A percentile compares a stretch with the other conserved stretches of the same genome.
These are phyloP conservation scores for Adineta ricciae DNA, from an alignment of 2,888 invertebrate genomes.

Conservation along the genomic window DNA sequence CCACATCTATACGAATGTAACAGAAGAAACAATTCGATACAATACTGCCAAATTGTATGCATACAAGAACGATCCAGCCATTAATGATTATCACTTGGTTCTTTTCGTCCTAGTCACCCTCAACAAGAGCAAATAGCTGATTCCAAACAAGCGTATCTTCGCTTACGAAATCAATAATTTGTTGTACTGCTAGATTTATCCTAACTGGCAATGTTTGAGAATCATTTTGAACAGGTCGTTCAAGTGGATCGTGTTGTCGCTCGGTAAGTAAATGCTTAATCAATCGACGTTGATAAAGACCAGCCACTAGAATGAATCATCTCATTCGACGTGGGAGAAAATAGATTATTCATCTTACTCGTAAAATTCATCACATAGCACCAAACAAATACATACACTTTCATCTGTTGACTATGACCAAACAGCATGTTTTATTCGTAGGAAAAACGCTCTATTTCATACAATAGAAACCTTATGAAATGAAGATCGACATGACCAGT, in stretches of 20 bases:
- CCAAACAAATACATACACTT: no score
- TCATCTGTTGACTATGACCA: no score
- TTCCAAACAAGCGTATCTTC: neutral
- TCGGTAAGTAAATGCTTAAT: conserved; percentile 20
- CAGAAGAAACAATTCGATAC: no score
- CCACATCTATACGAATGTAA: conserved; percentile 3
- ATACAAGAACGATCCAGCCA: conserved; percentile 30
- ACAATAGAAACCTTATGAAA: no score
- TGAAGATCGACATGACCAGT: no score
- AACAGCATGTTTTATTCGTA: no score
- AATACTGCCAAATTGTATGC: no score
- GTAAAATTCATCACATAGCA: no score
- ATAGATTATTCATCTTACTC: no score
- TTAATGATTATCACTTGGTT: conserved; percentile 29
- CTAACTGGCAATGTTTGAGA: conserved; percentile 2
- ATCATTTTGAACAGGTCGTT: conserved; percentile 25
- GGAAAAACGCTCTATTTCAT: no score
- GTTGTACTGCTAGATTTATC: conserved; percentile 23
- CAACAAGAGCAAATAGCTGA: no score
- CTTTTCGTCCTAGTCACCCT: conserved; percentile 35
- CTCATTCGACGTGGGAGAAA: no score
- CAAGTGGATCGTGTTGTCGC: conserved; percentile 24
- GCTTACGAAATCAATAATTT: conserved; percentile 26
- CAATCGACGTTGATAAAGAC: conserved; percentile 20
- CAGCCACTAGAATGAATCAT: neutral